phyloP scores from a whole-genome alignment of 2,888 invertebrate genomes.

The Pseudococcus longispinus region DNA sequence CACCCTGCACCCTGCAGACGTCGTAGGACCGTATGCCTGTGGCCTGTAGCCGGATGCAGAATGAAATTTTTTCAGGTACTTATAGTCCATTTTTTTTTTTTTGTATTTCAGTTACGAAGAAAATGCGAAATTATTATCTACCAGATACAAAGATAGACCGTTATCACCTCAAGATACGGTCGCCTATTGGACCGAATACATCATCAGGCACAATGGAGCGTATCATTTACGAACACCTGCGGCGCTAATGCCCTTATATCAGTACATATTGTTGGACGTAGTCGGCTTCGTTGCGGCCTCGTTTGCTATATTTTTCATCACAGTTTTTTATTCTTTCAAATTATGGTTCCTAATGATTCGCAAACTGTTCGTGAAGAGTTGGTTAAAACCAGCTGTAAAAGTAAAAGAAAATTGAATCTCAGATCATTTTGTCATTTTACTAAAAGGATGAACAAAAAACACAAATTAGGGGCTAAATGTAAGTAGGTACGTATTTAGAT shows the following conservation, averaged over 20 bases:
- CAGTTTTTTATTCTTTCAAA: conserved; percentile 27
- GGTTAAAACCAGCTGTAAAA: not conserved
- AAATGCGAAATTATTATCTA: conserved; percentile 33
- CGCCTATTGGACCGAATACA: conserved; percentile 34
- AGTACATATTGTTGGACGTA: conserved; percentile 17
- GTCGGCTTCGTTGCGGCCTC: not conserved
- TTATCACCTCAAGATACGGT: conserved; percentile 32
- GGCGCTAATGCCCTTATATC: conserved; percentile 2
- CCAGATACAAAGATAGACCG: conserved; percentile 37
- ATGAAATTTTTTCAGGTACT: no score
- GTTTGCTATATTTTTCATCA: conserved; percentile 3
- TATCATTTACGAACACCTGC: conserved; percentile 39
- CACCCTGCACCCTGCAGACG: no score
- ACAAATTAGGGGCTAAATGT: no score
- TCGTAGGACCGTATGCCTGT: no score
- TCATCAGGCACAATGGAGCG: not conserved
- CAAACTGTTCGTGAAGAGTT: not conserved
- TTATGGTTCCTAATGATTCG: conserved; percentile 7
- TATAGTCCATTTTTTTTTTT: no score
- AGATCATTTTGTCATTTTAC: not conserved
- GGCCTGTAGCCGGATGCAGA: no score
- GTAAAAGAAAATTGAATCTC: not conserved
- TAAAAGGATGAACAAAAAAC: not conserved
- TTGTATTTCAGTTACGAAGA: conserved; percentile 20
- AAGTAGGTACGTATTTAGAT: no score